These are phyloP conservation scores for Leptopilina boulardi DNA, from an alignment of 1,140 invertebrate genomes.

Conservation along the genomic window DNA sequence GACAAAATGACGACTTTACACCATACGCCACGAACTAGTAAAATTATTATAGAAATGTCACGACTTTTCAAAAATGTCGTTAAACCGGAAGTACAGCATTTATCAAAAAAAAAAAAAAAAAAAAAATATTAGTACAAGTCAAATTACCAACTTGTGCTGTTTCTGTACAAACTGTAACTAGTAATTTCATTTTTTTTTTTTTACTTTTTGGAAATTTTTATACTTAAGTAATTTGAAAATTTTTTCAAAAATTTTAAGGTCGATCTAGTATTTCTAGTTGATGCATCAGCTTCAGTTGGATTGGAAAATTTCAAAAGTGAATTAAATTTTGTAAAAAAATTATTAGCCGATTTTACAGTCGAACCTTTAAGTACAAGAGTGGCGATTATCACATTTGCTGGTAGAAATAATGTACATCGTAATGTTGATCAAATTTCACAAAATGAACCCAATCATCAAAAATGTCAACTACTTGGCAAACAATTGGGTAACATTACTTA, in stretches of 20 bases:
- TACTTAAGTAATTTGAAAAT: too few relatives aligned
- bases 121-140: too few relatives aligned
- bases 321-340: constrained; percentile 83
- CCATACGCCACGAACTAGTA: too few relatives aligned
- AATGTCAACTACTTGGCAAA: constrained; percentile 81
- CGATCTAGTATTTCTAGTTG: constrained; percentile 84
- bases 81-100: too few relatives aligned
- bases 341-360: constrained; percentile 84
- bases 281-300: constrained; percentile 83
- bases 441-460: constrained; percentile 74
- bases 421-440: constrained; percentile 81
- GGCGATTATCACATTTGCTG: constrained; percentile 82
- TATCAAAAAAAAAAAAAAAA: too few relatives aligned
- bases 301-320: constrained; percentile 82
- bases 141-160: too few relatives aligned
- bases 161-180: too few relatives aligned
- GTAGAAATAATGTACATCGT: constrained; percentile 68
- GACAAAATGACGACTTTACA: too few relatives aligned
- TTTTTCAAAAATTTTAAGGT: constrained; percentile 66
- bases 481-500: constrained; percentile 80
- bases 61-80: too few relatives aligned
- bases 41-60: too few relatives aligned
- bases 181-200: too few relatives aligned
- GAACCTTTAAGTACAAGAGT: constrained; percentile 80
- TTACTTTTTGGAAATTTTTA: too few relatives aligned